phyloP scores from a whole-genome alignment of 2,113 vertebrate genomes.

The Tupaia chinensis region DNA sequence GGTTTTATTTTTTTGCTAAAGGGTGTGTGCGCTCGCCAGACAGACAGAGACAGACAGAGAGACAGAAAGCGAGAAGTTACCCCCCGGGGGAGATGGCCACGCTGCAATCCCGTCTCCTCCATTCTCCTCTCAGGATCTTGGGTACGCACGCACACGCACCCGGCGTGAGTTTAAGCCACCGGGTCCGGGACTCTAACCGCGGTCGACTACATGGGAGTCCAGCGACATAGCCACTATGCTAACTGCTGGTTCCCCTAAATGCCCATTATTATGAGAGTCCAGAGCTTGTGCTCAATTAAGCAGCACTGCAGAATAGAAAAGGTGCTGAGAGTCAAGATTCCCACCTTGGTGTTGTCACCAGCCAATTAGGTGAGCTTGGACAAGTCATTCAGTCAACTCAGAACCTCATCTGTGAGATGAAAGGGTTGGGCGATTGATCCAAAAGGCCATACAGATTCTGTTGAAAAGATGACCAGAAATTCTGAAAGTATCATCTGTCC shows the following conservation, averaged over 20 bases:
- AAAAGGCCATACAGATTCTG: not conserved
- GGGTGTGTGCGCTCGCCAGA: too few species aligned
- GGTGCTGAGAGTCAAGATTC: not conserved
- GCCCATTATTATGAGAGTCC: not conserved
- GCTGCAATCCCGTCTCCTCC: too few species aligned
- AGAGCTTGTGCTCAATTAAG: not conserved
- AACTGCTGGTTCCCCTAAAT: not conserved
- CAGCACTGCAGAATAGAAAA: not conserved
- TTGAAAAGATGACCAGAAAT: not conserved
- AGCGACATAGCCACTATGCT: too few species aligned
- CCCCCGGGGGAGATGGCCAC: too few species aligned
- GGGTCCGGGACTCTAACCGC: too few species aligned
- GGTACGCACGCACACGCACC: too few species aligned
- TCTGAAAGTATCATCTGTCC: conserved; percentile 9
- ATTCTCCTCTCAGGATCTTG: too few species aligned
- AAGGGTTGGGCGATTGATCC: not conserved
- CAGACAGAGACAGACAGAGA: too few species aligned
- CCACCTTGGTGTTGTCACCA: not conserved
- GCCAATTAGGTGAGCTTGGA: not conserved
- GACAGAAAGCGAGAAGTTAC: too few species aligned
- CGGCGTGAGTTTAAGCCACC: too few species aligned
- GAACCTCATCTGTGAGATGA: conserved; percentile 15
- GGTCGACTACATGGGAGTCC: too few species aligned
- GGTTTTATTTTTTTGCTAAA: too few species aligned
- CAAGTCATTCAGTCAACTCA: conserved; percentile 30